Base-by-base conservation (phyloP, 1,140 invertebrate species). In the Proales similis region DNA sequence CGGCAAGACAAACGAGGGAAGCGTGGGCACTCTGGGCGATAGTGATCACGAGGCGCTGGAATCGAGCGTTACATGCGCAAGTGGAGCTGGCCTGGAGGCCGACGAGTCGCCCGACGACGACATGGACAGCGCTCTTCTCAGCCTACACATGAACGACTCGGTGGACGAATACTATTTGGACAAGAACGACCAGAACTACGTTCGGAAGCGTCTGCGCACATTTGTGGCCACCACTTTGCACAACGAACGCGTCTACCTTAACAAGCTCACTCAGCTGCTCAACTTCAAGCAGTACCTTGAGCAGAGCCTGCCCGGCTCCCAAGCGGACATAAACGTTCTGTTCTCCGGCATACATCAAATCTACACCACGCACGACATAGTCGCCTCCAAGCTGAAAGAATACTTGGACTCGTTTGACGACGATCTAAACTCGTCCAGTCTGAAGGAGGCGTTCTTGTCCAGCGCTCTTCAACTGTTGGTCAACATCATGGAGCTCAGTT, bases 401-500 rank as follows among this genome's bases (percentile, higher is more conserved):
- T 57, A 57, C 27, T 57, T 57, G 24, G 45, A 24, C 19, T 17
- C 17, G 9, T 24, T 57, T 5, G 45, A 39, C 19, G 51, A 57
- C 17, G 9, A 36, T 9, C 33, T 9, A 36, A 9, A 36, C 14
- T 36, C 33, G 3, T 12, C 30, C 11, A 14, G 19, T 29, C 9
- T 57, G 0, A 57, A 57, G 32, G 36, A 42, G 14, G 32, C 36
- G 17, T 57, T 57, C 30, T 57, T 57, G 51, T 42, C 51, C 20
- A 57, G 38, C 32, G 51, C 51, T 6, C 24, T 57, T 6, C 39
- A 57, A 29, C 9, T 57, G 12, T 26, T 57, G 20, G 51, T 42
- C 33, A 57, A 57, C 5, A 57, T 57, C 27, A 57, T 57, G 51
- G 51, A 57, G 30, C 39, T 57, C 17, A 57, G 51, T 24, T 57